A percentile compares a stretch with the other conserved stretches of the same genome.
Evolutionary conservation across 2,113 vertebrate species (phyloP).

Genomic region (Gymnogyps californianus): DNA sequence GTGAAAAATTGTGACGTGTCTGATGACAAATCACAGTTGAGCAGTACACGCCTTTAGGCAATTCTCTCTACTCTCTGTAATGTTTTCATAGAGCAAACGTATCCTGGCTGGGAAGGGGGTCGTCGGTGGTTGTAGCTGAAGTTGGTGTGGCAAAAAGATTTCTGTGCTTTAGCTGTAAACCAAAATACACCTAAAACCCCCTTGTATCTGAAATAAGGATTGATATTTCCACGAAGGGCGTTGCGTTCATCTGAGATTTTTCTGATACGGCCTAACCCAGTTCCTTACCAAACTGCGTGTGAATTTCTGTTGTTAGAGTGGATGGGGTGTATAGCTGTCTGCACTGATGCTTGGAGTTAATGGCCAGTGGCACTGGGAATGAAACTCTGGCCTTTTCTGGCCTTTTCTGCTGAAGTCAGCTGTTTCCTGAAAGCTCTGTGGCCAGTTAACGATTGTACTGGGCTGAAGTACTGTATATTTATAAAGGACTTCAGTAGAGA

Average conservation of each 20-base stretch:
- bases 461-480: constrained; percentile 26
- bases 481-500: not conserved
- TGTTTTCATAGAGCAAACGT: not conserved
- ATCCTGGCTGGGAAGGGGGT: not conserved
- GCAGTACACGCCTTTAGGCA: constrained; percentile 70
- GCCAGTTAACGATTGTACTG: not conserved
- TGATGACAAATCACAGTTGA: not conserved
- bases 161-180: constrained; percentile 1
- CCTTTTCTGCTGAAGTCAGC: not conserved
- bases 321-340: not conserved
- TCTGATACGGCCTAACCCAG: not conserved
- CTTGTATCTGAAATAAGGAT: not conserved
- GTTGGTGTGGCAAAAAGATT: not conserved
- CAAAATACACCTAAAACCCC: not conserved
- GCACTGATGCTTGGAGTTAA: not conserved
- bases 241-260: not conserved
- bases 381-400: not conserved
- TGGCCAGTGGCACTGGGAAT: not conserved
- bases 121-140: not conserved
- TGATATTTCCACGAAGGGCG: not conserved
- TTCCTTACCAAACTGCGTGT: not conserved
- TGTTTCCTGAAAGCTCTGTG: not conserved
- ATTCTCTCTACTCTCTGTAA: not conserved
- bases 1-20: not conserved
- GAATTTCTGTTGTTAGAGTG: not conserved